Base-by-base conservation (phyloP, 1,140 invertebrate genomes). In the Drosophila ercepeae region DNA sequence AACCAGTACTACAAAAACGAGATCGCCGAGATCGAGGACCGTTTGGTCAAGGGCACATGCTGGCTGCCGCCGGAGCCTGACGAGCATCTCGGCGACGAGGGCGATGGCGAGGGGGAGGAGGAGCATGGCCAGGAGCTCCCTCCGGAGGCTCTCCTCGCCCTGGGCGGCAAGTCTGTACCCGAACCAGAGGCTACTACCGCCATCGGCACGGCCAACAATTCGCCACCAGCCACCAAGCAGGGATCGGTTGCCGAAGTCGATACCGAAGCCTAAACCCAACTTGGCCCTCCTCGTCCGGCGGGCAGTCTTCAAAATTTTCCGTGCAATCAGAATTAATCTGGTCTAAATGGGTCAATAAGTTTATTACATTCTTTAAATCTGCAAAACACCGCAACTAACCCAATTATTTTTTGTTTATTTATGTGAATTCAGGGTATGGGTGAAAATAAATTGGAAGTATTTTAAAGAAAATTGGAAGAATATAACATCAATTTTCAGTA, bases 1-100 rank as follows among this genome's bases (percentile, higher is more conserved):
- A 78, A 90, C 41, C 75, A 77, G 27, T 90, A 90, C 42, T 90
- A 90, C 44, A 75, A 88, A 25, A 81, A 90, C 19, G 81, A 78
- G 41, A 90, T 90, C 25, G 81, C 82, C 42, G 78, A 89, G 45
- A 81, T 89, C 44, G 83, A 89, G 41, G 48, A 82, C 9, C 82
- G 82, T 13, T 42, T 88, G 36, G 48, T 82, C 44, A 78, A 88
- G 42, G 82, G 82, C 5, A 42, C 82, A 0, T 86, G 82, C 57
- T 86, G 83, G 83, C 13, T 86, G 36, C 77, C 83, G 5, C 64
- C 78, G 16, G 82, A 86, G 42, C 77, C 82, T 0, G 19, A 81
- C 2, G 54, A 36, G 14, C 58, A 48, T 0, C 42, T 77, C 3
- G 14, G 52, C 11, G 82, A 34, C 0, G 61, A 14, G 18, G 58